phyloP scores from a whole-genome alignment of 2,113 vertebrate species.

The Varanus salvator region DNA sequence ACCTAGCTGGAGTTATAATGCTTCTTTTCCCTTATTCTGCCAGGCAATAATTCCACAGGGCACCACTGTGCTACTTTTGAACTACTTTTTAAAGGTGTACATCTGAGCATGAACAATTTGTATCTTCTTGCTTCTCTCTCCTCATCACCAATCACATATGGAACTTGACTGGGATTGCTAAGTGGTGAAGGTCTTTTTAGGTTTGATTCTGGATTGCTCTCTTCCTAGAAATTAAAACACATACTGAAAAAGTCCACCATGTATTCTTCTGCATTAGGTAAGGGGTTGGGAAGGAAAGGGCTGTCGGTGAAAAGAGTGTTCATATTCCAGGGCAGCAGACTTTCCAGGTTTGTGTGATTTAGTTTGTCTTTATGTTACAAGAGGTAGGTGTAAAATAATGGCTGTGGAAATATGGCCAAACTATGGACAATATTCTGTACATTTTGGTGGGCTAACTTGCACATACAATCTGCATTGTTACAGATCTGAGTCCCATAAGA shows the following conservation, averaged over 20 bases:
- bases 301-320: background rate
- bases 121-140: too few species aligned
- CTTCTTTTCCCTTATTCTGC: background rate
- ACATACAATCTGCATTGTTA: background rate
- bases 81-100: background rate
- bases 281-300: background rate
- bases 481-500: background rate
- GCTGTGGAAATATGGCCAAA: background rate
- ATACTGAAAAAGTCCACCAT: too few species aligned
- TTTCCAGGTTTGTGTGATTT: background rate
- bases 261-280: background rate
- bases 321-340: background rate
- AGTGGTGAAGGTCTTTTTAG: background rate
- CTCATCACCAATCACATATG: background rate
- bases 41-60: background rate
- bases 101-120: background rate
- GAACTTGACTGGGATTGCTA: background rate
- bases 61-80: background rate
- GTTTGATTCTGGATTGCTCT: rapidly evolving
- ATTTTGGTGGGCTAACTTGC: background rate
- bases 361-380: background rate
- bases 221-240: background rate
- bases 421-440: background rate
- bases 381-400: background rate
- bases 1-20: background rate